Conservation (phyloP, 1,140 invertebrate species). For the Drosophila lacteicornis region DNA sequence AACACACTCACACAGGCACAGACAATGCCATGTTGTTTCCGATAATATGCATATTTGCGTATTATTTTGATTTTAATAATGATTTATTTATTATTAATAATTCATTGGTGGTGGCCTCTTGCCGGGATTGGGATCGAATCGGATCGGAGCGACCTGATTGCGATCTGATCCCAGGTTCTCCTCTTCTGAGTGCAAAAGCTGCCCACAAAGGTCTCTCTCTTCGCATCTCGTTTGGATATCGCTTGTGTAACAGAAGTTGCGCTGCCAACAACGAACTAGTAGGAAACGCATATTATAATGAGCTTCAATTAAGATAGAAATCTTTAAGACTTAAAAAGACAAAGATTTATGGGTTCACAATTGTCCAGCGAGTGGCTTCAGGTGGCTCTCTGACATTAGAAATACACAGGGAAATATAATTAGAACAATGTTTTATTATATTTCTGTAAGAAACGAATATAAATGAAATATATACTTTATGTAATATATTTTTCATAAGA, state of each 20-base stretch:
- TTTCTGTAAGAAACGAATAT: not conserved
- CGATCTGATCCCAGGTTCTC: slow-evolving; percentile 62
- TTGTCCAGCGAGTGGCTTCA: slow-evolving; percentile 65
- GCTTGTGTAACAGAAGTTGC: slow-evolving; percentile 64
- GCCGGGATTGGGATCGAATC: slow-evolving; percentile 42
- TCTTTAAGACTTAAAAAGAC: slow-evolving; percentile 78
- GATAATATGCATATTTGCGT: slow-evolving; percentile 82
- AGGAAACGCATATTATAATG: slow-evolving; percentile 83
- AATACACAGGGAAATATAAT: slow-evolving; percentile 25
- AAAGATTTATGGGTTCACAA: slow-evolving; percentile 80
- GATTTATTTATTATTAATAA: slow-evolving; percentile 85
- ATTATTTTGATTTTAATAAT: slow-evolving; percentile 84
- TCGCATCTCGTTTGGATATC: slow-evolving; percentile 1
- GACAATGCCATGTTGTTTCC: slow-evolving; percentile 43
- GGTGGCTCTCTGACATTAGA: slow-evolving; percentile 49
- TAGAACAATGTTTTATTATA: not conserved
- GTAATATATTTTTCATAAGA: no score
- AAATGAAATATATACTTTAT: not conserved
- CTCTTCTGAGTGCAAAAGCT: slow-evolving; percentile 61
- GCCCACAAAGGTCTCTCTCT: slow-evolving; percentile 9
- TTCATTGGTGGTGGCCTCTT: slow-evolving; percentile 81
- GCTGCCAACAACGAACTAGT: slow-evolving; percentile 33
- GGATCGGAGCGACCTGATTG: slow-evolving; percentile 51
- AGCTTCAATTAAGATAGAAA: slow-evolving; percentile 82
- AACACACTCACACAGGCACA: slow-evolving; percentile 43